These are phyloP conservation scores for Parnassius glacialis DNA, from an alignment of 2,888 invertebrate species.

Conservation along the genomic window DNA sequence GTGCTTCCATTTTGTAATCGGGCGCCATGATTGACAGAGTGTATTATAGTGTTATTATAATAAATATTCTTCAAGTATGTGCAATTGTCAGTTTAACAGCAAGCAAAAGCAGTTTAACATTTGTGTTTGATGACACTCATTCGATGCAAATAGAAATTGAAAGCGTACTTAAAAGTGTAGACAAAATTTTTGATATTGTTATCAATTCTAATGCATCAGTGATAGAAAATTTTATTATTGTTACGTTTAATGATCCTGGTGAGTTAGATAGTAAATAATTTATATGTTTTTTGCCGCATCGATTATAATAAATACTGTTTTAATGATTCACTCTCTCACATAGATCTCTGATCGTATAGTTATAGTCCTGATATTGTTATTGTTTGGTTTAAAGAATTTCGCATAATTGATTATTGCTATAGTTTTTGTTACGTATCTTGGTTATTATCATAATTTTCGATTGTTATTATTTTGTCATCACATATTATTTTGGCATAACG, in stretches of 20 bases:
- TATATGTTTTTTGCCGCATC: no score
- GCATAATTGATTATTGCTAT: no score
- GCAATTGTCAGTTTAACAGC: slow-evolving; percentile 2
- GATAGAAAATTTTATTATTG: slow-evolving; percentile 56
- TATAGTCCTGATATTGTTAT: no score
- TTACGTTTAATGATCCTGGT: slow-evolving; percentile 65
- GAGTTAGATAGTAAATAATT: slow-evolving; percentile 18
- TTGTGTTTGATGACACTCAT: slow-evolving; percentile 57
- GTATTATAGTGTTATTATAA: slow-evolving; percentile 3
- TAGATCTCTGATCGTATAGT: no score
- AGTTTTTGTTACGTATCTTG: no score
- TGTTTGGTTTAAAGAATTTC: no score
- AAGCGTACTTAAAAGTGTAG: slow-evolving; percentile 44
- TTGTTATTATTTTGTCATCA: no score
- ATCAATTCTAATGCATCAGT: slow-evolving; percentile 43
- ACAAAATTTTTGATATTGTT: slow-evolving; percentile 54
- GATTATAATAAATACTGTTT: no score
- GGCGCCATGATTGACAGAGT: slow-evolving; percentile 6
- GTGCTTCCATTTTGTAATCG: slow-evolving; percentile 1
- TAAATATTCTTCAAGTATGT: slow-evolving; percentile 1
- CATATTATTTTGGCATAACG: no score
- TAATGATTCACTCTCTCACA: no score
- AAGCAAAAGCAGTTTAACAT: slow-evolving; percentile 46
- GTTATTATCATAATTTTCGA: no score
- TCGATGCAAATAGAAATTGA: slow-evolving; percentile 57